phyloP scores from a whole-genome alignment of 2,797 vertebrate species.

The Falco columbarius region DNA sequence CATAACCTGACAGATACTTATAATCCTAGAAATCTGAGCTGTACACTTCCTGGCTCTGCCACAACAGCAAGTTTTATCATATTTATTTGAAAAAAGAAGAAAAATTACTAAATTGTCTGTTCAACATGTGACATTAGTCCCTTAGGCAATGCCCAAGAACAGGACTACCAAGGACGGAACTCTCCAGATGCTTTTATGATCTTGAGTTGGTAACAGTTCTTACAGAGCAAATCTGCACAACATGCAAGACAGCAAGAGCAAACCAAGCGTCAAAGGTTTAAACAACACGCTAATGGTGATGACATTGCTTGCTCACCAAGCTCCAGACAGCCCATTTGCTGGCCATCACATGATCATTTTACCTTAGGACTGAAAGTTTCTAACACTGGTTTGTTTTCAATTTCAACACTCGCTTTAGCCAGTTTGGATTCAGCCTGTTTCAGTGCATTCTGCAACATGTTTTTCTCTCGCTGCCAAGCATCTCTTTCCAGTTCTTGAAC shows the following conservation, averaged over 20 bases:
- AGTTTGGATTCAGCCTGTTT: conserved; percentile 76
- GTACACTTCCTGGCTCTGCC: neutral
- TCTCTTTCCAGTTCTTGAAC: conserved; percentile 67
- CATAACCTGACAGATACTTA: neutral
- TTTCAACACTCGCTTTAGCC: conserved; percentile 60
- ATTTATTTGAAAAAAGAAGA: neutral
- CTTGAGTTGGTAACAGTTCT: neutral
- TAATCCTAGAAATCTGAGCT: neutral
- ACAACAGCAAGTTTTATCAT: neutral
- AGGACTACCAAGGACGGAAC: neutral
- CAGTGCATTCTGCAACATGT: conserved; percentile 39
- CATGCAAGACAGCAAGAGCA: neutral
- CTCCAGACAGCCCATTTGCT: neutral
- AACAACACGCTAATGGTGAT: accelerated
- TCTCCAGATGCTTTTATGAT: neutral
- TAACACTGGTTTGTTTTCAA: conserved; percentile 77
- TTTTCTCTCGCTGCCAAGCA: conserved; percentile 71
- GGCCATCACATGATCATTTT: neutral
- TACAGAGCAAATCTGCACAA: neutral
- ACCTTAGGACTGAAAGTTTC: conserved; percentile 82
- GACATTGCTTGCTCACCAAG: accelerated
- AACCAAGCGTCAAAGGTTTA: neutral
- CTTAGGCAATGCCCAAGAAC: neutral
- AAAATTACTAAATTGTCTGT: neutral
- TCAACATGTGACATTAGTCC: neutral